Percentiles rank a stretch among this genome's conserved stretches.
phyloP scores from a whole-genome alignment of 2,113 vertebrate genomes.

The Rhabdomys dilectus region DNA sequence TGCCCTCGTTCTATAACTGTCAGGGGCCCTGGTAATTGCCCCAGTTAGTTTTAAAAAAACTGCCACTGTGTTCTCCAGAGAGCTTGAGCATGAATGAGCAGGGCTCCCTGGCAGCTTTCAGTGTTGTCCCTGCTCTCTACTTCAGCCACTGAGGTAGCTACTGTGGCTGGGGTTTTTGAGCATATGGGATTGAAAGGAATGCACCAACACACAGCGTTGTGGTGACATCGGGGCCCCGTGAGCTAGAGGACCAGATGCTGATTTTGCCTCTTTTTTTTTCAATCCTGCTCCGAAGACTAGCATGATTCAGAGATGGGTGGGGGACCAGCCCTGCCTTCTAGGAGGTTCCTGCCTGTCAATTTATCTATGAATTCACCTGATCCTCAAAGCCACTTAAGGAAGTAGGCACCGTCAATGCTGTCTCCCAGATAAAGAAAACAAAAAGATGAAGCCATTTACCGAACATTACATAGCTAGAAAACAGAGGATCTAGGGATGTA shows the following conservation, averaged over 20 bases:
- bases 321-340: neutral
- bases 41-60: slow-evolving; percentile 14
- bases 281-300: neutral
- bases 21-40: neutral
- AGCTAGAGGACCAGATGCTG: neutral
- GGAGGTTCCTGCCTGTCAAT: neutral
- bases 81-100: neutral
- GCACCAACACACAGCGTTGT: neutral
- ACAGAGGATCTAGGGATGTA: neutral
- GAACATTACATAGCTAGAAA: neutral
- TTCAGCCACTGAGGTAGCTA: neutral
- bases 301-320: neutral
- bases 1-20: neutral
- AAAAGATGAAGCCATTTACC: neutral
- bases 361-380: neutral
- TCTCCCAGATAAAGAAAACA: slow-evolving; percentile 48
- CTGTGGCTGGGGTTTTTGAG: neutral
- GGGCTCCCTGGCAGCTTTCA: neutral
- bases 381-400: slow-evolving; percentile 3
- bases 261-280: neutral
- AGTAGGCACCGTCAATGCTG: neutral
- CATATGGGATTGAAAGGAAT: neutral
- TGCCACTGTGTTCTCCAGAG: neutral
- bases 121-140: neutral
- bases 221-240: neutral